These are phyloP conservation scores for Parochlus steinenii DNA, from an alignment of 2,888 invertebrate genomes.

Conservation along the genomic window DNA sequence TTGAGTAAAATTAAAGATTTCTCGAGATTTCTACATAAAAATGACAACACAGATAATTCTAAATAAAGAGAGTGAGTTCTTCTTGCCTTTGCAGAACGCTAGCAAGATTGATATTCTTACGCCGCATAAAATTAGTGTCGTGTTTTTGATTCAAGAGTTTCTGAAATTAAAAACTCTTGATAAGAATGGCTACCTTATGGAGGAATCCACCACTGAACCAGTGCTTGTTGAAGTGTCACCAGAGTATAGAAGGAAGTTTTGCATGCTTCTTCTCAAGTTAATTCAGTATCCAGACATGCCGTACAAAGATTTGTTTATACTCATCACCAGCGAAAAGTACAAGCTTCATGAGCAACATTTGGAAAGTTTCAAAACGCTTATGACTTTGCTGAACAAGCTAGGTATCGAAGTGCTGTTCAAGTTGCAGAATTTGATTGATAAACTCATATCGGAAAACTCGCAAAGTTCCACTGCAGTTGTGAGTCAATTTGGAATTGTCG, in stretches of 20 bases:
- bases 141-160: slow-evolving; percentile 60
- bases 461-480: slow-evolving; percentile 19
- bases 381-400: slow-evolving; percentile 29
- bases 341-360: slow-evolving; percentile 20
- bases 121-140: slow-evolving; percentile 63
- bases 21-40: too few relatives aligned
- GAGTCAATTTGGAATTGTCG: slow-evolving; percentile 34
- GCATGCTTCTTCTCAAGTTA: slow-evolving; percentile 60
- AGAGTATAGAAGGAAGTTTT: slow-evolving; percentile 57
- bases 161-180: slow-evolving; percentile 35
- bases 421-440: slow-evolving; percentile 40
- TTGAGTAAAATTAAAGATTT: neutral
- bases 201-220: slow-evolving; percentile 19
- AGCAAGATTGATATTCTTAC: slow-evolving; percentile 38
- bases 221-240: slow-evolving; percentile 23
- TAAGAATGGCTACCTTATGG: neutral
- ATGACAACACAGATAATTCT: too few relatives aligned
- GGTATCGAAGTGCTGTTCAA: slow-evolving; percentile 50
- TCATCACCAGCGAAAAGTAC: slow-evolving; percentile 33
- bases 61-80: slow-evolving; percentile 8
- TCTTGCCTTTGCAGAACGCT: slow-evolving; percentile 2
- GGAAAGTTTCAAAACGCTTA: slow-evolving; percentile 38
- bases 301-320: slow-evolving; percentile 44
- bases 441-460: slow-evolving; percentile 35
- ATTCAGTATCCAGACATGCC: slow-evolving; percentile 67